Evolutionary conservation across 1,140 invertebrate species (phyloP).

Genomic region (Aphelinus certus): DNA sequence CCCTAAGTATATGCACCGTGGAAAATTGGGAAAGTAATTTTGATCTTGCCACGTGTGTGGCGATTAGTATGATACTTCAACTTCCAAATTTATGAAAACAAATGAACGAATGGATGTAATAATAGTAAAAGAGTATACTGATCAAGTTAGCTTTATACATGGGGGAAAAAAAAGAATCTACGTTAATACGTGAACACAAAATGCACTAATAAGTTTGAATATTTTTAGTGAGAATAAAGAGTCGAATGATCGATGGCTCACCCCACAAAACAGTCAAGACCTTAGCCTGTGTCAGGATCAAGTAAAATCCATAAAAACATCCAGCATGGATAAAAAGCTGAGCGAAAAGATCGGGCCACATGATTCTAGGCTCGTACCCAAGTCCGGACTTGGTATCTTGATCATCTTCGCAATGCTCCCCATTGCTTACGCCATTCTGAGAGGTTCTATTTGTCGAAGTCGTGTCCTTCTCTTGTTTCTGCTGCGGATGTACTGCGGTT

Average conservation of each 20-base stretch:
- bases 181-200: too few relatives aligned
- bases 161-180: too few relatives aligned
- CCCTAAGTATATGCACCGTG: too few relatives aligned
- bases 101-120: too few relatives aligned
- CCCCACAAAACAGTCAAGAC: slow-evolving; percentile 76
- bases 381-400: slow-evolving; percentile 58
- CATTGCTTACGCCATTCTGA: slow-evolving; percentile 1
- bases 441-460: slow-evolving; percentile 1
- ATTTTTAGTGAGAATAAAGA: background rate
- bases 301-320: slow-evolving; percentile 75
- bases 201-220: background rate
- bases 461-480: background rate
- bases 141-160: too few relatives aligned
- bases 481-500: too few relatives aligned
- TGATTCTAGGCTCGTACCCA: slow-evolving; percentile 71
- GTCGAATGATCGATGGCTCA: slow-evolving; percentile 60
- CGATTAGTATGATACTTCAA: too few relatives aligned
- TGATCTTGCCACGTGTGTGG: too few relatives aligned
- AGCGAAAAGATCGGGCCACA: slow-evolving; percentile 75
- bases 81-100: too few relatives aligned
- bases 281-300: slow-evolving; percentile 72
- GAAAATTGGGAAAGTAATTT: too few relatives aligned
- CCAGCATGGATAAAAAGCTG: slow-evolving; percentile 77
- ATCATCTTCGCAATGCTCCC: background rate
- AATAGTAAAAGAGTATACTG: too few relatives aligned